These are phyloP conservation scores for Orthosia gracilis DNA, from an alignment of 2,888 invertebrate species.

Conservation along the genomic window DNA sequence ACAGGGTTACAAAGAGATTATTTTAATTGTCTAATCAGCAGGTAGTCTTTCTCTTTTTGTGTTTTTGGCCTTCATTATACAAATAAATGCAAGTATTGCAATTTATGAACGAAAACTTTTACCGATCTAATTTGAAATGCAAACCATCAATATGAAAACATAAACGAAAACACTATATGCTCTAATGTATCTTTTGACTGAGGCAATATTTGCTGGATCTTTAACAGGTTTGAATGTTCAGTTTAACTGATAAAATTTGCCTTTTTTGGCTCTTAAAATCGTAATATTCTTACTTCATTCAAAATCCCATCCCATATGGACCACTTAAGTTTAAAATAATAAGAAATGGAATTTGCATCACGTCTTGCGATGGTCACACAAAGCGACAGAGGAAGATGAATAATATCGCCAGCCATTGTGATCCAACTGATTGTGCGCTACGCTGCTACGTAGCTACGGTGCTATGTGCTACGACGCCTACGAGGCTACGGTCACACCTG, in stretches of 20 bases:
- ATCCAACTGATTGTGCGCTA: constrained; percentile 68
- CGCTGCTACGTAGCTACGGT: constrained; percentile 28
- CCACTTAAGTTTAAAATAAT: constrained; percentile 17
- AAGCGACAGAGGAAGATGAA: constrained; percentile 60
- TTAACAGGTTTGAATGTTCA: neutral
- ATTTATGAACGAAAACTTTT: neutral
- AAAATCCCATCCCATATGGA: constrained; percentile 37
- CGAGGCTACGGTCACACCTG: constrained; percentile 58
- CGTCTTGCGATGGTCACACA: constrained; percentile 55
- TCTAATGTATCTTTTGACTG: neutral
- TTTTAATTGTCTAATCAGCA: neutral
- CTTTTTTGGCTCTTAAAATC: neutral
- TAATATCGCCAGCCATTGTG: constrained; percentile 68
- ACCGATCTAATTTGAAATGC: neutral
- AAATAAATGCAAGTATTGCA: neutral
- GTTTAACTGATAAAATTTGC: neutral
- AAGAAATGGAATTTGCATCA: constrained; percentile 58
- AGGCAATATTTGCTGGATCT: neutral
- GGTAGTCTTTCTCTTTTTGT: neutral
- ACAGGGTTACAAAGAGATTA: neutral
- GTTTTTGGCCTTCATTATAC: no score
- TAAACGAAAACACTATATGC: neutral
- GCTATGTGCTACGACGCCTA: constrained; percentile 43
- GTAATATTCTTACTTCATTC: constrained; percentile 9
- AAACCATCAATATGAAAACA: neutral